Evolutionary conservation across 92 coral and sea anemone genomes (phyloP).

Genomic region (Zoanthus sociatus): DNA sequence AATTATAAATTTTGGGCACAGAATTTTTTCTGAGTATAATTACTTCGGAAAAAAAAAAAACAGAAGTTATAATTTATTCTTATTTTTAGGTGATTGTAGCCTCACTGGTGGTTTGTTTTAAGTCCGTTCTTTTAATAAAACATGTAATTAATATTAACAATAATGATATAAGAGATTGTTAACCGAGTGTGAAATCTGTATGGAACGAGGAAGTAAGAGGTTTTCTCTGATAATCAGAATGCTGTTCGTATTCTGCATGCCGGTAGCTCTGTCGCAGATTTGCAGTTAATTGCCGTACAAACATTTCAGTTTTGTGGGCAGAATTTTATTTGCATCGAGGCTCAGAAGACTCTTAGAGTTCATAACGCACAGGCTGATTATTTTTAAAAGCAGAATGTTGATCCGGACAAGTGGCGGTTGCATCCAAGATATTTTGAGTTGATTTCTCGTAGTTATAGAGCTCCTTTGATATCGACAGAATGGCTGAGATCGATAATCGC

Average conservation of each 20-base stretch:
- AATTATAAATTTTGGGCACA: too few species aligned
- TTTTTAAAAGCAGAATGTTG: slow-evolving; percentile 23
- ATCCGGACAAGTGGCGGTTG: slow-evolving; percentile 30
- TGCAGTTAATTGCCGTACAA: slow-evolving; percentile 29
- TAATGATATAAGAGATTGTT: too few species aligned
- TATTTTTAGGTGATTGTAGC: too few species aligned
- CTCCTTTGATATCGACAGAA: slow-evolving; percentile 58
- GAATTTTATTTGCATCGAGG: slow-evolving; percentile 18
- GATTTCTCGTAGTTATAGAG: slow-evolving; percentile 48
- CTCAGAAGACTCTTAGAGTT: slow-evolving; percentile 11
- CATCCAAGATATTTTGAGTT: slow-evolving; percentile 33
- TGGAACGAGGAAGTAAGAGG: slow-evolving; percentile 1
- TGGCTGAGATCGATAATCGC: slow-evolving; percentile 20
- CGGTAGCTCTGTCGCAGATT: slow-evolving; percentile 23
- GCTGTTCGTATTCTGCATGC: slow-evolving; percentile 22
- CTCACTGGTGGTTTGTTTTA: too few species aligned
- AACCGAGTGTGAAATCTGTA: too few species aligned
- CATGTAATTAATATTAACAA: too few species aligned
- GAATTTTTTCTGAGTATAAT: too few species aligned
- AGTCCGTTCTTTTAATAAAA: too few species aligned
- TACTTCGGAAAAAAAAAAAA: too few species aligned
- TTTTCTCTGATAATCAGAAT: slow-evolving; percentile 46
- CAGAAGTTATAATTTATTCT: too few species aligned
- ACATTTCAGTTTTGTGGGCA: slow-evolving; percentile 17
- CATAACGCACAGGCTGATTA: slow-evolving; percentile 29